Percentiles rank a stretch among this genome's conserved stretches.
phyloP scores from a whole-genome alignment of 2,888 invertebrate species.

The Vesta saturnalis region DNA sequence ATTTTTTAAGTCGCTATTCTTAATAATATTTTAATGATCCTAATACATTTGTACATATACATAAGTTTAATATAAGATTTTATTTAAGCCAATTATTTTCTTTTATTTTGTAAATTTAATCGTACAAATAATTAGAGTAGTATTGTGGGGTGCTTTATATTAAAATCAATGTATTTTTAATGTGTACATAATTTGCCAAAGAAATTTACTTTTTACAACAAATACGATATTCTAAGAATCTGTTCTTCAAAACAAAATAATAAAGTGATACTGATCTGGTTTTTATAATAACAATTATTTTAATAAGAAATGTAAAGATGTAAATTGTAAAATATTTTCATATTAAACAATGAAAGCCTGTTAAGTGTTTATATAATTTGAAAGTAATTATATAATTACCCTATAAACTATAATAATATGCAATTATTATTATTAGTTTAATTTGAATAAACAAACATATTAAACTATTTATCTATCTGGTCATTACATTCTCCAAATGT shows the following conservation, averaged over 20 bases:
- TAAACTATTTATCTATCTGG: constrained; percentile 2
- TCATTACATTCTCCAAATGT: constrained; percentile 4
- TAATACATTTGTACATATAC: constrained; percentile 55
- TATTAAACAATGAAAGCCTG: too few species aligned
- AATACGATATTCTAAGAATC: too few species aligned
- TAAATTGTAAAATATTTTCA: too few species aligned
- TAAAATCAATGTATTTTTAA: constrained; percentile 2
- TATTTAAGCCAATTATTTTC: constrained; percentile 9
- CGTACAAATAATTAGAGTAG: neutral
- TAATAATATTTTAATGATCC: constrained; percentile 54
- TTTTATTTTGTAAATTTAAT: constrained; percentile 10
- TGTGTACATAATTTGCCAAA: neutral
- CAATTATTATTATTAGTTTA: too few species aligned
- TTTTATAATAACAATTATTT: too few species aligned
- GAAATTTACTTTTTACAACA: neutral
- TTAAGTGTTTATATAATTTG: too few species aligned
- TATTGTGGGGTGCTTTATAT: neutral
- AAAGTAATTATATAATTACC: too few species aligned
- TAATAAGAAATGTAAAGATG: too few species aligned
- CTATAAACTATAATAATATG: too few species aligned
- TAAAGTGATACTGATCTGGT: too few species aligned
- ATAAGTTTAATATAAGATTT: constrained; percentile 35
- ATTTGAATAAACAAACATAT: too few species aligned
- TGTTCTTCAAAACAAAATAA: too few species aligned
- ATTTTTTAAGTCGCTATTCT: constrained; percentile 48